These are phyloP conservation scores for Tamandua tetradactyla DNA, from an alignment of 2,797 vertebrate species.

Conservation along the genomic window DNA sequence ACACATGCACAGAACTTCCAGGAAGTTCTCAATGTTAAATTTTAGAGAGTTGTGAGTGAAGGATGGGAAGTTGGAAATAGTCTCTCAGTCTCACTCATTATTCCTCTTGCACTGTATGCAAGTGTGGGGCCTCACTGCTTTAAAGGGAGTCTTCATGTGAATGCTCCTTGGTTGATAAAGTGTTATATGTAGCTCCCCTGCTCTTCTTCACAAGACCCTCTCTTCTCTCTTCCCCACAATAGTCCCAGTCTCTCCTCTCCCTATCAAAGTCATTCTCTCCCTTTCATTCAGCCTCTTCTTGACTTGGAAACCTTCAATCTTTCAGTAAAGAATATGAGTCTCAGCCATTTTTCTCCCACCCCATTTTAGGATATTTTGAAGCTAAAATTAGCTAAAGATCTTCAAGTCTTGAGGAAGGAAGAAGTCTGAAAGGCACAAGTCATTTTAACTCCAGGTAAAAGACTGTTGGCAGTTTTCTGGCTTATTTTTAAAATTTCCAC, in stretches of 20 bases:
- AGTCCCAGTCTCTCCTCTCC: neutral
- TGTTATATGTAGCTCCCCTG: neutral
- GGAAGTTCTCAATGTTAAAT: neutral
- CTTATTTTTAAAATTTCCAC: constrained; percentile 34
- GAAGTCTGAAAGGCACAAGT: neutral
- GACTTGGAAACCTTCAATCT: constrained; percentile 28
- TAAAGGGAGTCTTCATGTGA: no score
- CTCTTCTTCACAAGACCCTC: neutral
- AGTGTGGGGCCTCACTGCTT: no score
- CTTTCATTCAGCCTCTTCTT: constrained; percentile 25
- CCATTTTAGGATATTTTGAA: neutral
- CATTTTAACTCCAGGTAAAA: constrained; percentile 41
- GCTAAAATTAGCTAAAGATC: no score
- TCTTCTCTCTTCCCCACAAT: neutral
- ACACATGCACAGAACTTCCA: neutral
- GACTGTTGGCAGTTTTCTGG: neutral
- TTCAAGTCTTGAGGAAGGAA: neutral
- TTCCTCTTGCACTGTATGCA: neutral
- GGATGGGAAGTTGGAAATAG: neutral
- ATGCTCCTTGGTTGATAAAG: neutral
- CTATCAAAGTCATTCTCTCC: neutral
- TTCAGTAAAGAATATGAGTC: neutral
- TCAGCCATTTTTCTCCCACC: neutral
- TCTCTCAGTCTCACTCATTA: neutral
- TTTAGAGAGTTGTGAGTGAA: neutral